phyloP scores from a whole-genome alignment of 1,140 invertebrate species.

The Bactericera cockerelli region DNA sequence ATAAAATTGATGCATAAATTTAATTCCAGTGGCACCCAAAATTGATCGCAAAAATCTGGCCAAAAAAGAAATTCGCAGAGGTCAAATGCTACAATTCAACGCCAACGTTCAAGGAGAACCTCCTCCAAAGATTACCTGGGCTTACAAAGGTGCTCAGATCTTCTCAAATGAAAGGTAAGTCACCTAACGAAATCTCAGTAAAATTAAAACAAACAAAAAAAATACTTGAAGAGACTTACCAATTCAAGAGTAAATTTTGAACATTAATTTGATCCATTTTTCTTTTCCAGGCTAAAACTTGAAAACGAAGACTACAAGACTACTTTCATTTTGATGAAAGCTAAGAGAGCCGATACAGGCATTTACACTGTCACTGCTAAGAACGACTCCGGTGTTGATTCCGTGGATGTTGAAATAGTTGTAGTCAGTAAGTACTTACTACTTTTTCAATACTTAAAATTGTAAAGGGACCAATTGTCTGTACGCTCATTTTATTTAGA shows the following conservation, averaged over 20 bases:
- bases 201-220: no score
- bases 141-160: conserved; percentile 48
- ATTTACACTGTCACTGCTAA: conserved; percentile 78
- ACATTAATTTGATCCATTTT: conserved; percentile 1
- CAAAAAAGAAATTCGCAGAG: conserved; percentile 68
- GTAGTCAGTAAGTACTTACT: conserved; percentile 51
- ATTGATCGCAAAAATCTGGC: conserved; percentile 87
- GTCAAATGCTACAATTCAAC: conserved; percentile 73
- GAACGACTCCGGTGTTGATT: conserved; percentile 84
- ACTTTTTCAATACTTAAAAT: no score
- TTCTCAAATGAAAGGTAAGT: conserved; percentile 38
- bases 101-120: conserved; percentile 86
- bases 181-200: background rate
- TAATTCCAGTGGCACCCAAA: conserved; percentile 64
- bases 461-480: background rate
- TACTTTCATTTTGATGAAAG: conserved; percentile 66
- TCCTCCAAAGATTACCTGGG: conserved; percentile 71
- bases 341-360: conserved; percentile 65
- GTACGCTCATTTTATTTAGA: background rate
- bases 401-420: conserved; percentile 79
- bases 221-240: no score
- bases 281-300: conserved; percentile 44
- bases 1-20: no score
- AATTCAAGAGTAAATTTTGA: no score
- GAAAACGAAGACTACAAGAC: conserved; percentile 89